phyloP scores from a whole-genome alignment of 1,140 invertebrate species.

The Drosophila kepulauana region DNA sequence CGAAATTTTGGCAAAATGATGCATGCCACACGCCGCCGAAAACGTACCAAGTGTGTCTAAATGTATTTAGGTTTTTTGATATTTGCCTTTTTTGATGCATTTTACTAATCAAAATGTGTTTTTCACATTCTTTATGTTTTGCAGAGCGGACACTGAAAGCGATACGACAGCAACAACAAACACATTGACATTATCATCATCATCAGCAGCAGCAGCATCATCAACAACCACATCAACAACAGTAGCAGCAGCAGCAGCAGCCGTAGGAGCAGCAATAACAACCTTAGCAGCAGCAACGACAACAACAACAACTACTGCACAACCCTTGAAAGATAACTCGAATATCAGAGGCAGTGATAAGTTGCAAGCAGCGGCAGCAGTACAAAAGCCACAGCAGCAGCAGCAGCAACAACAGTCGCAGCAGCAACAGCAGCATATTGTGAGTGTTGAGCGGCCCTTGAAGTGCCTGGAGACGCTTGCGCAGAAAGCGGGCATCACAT shows the following conservation, averaged over 20 bases:
- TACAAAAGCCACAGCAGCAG: conserved; percentile 37
- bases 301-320: conserved; percentile 43
- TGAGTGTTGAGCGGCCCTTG: conserved; percentile 85
- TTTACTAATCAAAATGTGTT: conserved; percentile 3
- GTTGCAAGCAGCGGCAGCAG: conserved; percentile 33
- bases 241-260: conserved; percentile 28
- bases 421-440: conserved; percentile 53
- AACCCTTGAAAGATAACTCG: conserved; percentile 79
- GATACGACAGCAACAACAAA: conserved; percentile 55
- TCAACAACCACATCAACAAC: conserved; percentile 2
- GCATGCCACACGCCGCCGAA: conserved; percentile 45
- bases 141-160: conserved; percentile 78
- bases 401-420: conserved; percentile 50
- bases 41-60: conserved; percentile 55
- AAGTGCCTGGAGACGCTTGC: conserved; percentile 89
- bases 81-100: conserved; percentile 5
- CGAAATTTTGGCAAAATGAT: conserved; percentile 36
- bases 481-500: conserved; percentile 88
- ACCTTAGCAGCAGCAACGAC: conserved; percentile 7
- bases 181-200: conserved; percentile 40
- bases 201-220: conserved; percentile 21
- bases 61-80: conserved; percentile 32
- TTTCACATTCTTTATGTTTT: conserved; percentile 12
- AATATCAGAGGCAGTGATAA: conserved; percentile 71
- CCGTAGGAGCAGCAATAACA: conserved; percentile 15